Evolutionary conservation across 1,140 invertebrate genomes (phyloP).

Genomic region (Oryctes rhinoceros): DNA sequence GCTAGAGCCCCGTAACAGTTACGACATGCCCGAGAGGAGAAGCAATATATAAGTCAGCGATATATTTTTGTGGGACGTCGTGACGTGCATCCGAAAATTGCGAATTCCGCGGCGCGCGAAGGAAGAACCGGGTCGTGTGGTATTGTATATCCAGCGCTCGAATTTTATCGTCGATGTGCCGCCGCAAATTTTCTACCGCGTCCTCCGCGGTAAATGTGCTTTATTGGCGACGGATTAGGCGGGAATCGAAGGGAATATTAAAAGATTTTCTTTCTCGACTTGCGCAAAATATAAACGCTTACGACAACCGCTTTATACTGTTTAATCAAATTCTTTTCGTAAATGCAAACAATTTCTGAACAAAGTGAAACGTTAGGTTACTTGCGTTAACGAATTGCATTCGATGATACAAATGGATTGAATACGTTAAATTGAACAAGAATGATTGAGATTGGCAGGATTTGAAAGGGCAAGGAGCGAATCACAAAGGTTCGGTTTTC

Average conservation of each 20-base stretch:
- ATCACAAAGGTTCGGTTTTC: too few species aligned
- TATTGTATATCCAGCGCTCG: background rate
- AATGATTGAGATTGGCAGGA: too few species aligned
- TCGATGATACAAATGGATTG: too few species aligned
- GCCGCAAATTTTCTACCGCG: background rate
- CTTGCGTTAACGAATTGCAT: too few species aligned
- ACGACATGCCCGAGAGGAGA: background rate
- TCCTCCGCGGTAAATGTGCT: background rate
- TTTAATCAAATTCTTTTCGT: too few species aligned
- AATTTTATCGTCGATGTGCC: background rate
- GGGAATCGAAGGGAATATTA: background rate
- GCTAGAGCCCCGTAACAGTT: background rate
- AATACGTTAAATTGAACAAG: too few species aligned
- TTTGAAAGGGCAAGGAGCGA: too few species aligned
- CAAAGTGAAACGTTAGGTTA: too few species aligned
- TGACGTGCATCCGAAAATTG: background rate
- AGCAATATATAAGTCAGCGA: constrained; percentile 13
- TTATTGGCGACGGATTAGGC: background rate
- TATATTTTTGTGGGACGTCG: constrained; percentile 5
- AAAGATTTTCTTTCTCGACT: background rate
- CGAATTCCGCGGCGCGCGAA: background rate
- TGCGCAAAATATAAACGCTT: too few species aligned
- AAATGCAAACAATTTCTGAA: too few species aligned
- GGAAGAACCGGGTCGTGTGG: background rate
- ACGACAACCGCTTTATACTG: too few species aligned